phyloP scores from a whole-genome alignment of 2,797 vertebrate species.

The Xenopus petersii region DNA sequence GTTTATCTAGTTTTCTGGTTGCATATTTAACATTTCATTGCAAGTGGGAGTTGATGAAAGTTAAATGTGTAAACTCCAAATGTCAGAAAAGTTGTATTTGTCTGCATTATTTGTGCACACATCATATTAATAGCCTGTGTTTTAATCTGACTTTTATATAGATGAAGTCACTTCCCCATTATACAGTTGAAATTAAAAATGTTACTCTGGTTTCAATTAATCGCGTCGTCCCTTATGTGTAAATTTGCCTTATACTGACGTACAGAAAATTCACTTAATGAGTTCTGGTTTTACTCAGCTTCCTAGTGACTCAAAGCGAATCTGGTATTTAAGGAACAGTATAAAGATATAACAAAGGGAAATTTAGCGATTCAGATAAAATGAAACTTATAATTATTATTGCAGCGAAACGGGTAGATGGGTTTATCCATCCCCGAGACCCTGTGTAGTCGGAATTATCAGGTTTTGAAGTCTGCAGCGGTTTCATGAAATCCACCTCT shows the following conservation, averaged over 20 bases:
- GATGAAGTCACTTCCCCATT: not conserved
- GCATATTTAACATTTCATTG: not conserved
- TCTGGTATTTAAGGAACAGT: slow-evolving; percentile 17
- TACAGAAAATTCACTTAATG: not conserved
- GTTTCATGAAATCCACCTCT: not conserved
- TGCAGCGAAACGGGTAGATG: not conserved
- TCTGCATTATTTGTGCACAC: not conserved
- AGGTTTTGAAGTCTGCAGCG: not conserved
- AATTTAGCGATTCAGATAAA: slow-evolving; percentile 4
- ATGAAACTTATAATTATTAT: not conserved
- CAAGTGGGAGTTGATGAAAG: not conserved
- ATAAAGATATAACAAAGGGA: slow-evolving; percentile 4
- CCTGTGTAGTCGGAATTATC: not conserved
- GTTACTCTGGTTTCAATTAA: not conserved
- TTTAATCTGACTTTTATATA: not conserved
- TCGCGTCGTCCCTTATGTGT: not conserved
- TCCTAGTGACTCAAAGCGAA: slow-evolving; percentile 11
- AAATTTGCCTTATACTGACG: not conserved
- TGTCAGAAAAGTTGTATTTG: not conserved
- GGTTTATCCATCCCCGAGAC: not conserved
- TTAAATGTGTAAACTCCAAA: not conserved
- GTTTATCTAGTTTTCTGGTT: too few relatives aligned
- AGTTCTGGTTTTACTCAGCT: not conserved
- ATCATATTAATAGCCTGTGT: not conserved
- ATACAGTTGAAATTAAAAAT: not conserved